A percentile compares a stretch with the other conserved stretches of the same genome.
Conservation (phyloP, 2,888 invertebrate species). For the Philhelius pedissequus region DNA sequence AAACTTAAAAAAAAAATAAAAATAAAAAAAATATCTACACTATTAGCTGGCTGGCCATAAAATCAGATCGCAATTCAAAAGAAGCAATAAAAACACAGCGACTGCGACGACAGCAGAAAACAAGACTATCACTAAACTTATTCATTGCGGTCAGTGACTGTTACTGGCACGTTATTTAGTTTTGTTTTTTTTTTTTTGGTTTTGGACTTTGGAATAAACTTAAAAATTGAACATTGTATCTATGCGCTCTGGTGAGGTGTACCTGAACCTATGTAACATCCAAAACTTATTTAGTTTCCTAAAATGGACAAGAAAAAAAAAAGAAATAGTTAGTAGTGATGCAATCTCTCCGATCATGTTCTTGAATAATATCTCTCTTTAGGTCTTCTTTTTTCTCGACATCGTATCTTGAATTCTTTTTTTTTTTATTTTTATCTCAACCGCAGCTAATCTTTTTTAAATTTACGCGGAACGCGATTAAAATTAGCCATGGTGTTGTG, state of each 20-base stretch:
- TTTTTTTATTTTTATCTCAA: not conserved
- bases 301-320: not conserved
- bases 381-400: not conserved
- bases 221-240: constrained; percentile 1
- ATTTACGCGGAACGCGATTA: constrained; percentile 46
- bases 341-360: constrained; percentile 5
- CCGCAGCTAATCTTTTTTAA: constrained; percentile 32
- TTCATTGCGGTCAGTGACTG: constrained; percentile 60
- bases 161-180: not conserved
- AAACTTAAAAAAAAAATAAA: not conserved
- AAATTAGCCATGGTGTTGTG: constrained; percentile 60
- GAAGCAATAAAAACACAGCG: not conserved
- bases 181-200: too few relatives aligned
- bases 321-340: not conserved
- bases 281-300: not conserved
- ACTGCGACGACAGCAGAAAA: not conserved
- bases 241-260: not conserved
- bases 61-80: not conserved
- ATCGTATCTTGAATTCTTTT: constrained; percentile 5
- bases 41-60: not conserved
- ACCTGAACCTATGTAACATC: not conserved
- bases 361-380: constrained; percentile 1
- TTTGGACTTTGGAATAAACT: constrained; percentile 55
- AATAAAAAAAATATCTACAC: not conserved
- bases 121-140: constrained; percentile 1